Percentiles rank a stretch among this genome's conserved stretches.
Evolutionary conservation across 2,113 vertebrate genomes (phyloP).

Genomic region (Coptodon bakossiorum): DNA sequence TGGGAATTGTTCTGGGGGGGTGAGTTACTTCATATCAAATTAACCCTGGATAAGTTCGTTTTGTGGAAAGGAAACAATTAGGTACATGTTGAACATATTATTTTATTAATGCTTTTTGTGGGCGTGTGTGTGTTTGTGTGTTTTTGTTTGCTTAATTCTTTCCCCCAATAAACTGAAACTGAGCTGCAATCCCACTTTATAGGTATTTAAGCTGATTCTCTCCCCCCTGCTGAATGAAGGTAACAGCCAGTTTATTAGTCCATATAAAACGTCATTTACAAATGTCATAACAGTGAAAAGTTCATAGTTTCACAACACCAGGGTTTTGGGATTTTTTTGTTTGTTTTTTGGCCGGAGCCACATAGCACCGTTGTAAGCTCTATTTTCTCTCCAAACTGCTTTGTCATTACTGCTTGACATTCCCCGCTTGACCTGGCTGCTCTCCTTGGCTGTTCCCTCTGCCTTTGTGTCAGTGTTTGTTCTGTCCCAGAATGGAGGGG

Average conservation of each 20-base stretch:
- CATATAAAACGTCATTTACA: constrained; percentile 40
- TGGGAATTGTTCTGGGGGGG: background rate
- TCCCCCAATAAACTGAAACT: constrained; percentile 45
- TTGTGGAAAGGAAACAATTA: constrained; percentile 17
- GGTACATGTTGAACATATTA: constrained; percentile 3
- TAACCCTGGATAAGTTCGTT: constrained; percentile 1
- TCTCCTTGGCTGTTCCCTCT: constrained; percentile 42
- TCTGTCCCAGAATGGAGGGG: constrained; percentile 63
- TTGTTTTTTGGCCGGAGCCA: constrained; percentile 7
- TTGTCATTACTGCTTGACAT: constrained; percentile 60
- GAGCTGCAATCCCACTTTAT: constrained; percentile 41
- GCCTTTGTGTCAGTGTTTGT: constrained; percentile 60
- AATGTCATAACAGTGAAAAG: constrained; percentile 40
- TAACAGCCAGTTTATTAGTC: constrained; percentile 46
- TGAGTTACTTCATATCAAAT: constrained; percentile 7
- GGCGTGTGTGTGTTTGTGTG: background rate
- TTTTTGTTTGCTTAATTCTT: constrained; percentile 37
- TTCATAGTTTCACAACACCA: constrained; percentile 4
- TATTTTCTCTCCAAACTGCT: constrained; percentile 53
- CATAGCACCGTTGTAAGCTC: constrained; percentile 29
- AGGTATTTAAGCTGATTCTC: constrained; percentile 41
- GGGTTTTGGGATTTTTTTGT: background rate
- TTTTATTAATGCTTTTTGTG: background rate
- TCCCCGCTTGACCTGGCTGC: constrained; percentile 49
- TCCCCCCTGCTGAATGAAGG: constrained; percentile 47